A percentile compares a stretch with the other conserved stretches of the same genome.
Conservation (phyloP, 2,797 vertebrate genomes). For the Cygnus olor region DNA sequence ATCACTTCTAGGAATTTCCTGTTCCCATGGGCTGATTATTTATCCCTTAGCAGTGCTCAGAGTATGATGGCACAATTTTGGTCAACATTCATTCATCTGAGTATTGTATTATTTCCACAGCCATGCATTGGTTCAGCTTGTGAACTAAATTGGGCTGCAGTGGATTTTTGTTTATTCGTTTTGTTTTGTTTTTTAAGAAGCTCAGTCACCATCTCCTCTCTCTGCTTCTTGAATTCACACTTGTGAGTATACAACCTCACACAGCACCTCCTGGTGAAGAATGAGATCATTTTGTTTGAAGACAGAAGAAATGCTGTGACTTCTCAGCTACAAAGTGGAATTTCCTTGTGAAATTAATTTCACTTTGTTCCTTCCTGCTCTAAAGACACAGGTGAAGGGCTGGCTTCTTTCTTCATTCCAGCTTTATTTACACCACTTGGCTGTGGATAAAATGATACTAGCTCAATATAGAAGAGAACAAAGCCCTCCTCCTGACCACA, state of each 20-base stretch:
- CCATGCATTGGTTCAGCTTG: neutral
- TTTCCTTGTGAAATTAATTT: accelerated
- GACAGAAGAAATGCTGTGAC: neutral
- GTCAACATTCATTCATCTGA: accelerated
- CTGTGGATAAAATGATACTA: neutral
- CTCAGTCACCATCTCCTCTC: neutral
- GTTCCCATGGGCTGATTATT: neutral
- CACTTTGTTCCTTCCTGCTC: neutral
- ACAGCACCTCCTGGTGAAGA: neutral
- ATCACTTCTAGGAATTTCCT: neutral
- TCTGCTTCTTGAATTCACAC: neutral
- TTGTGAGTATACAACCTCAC: neutral
- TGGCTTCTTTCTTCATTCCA: neutral
- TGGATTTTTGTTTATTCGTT: neutral
- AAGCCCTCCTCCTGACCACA: neutral
- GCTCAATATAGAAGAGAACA: neutral
- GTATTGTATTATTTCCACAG: neutral
- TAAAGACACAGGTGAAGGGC: neutral
- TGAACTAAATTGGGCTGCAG: neutral
- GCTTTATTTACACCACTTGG: neutral
- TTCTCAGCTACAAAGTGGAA: neutral
- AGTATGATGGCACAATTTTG: neutral
- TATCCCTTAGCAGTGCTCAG: neutral
- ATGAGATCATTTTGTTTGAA: neutral
- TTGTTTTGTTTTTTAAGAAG: neutral